Conservation (phyloP, 2,888 invertebrate genomes). For the Quadriops clusia region DNA sequence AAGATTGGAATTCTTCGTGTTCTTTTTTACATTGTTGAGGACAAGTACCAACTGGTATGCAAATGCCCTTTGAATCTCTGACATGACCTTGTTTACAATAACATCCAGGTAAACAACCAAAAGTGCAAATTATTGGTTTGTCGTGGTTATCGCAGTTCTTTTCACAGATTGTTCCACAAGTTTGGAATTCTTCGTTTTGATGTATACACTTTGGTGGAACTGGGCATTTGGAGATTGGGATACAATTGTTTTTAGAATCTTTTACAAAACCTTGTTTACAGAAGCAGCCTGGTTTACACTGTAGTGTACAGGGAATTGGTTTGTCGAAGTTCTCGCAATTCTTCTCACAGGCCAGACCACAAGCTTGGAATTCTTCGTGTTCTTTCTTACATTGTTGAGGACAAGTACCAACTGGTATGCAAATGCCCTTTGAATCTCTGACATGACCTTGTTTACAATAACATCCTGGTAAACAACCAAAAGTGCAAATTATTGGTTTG, state of each 20-base stretch:
- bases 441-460: slow-evolving; percentile 7
- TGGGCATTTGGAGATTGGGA: neutral
- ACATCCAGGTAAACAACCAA: too few species aligned
- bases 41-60: neutral
- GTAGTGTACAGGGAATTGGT: too few species aligned
- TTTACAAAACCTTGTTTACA: slow-evolving; percentile 3
- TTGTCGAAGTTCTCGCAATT: slow-evolving; percentile 7
- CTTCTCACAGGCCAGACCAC: neutral
- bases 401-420: slow-evolving; percentile 1
- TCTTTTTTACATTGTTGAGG: too few species aligned
- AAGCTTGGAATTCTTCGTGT: neutral
- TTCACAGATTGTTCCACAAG: too few species aligned
- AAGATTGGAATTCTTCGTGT: neutral
- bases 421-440: neutral
- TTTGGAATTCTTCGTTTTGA: slow-evolving; percentile 7
- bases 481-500: neutral
- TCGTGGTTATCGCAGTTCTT: too few species aligned
- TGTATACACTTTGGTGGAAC: slow-evolving; percentile 1
- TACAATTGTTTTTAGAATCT: too few species aligned
- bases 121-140: too few species aligned
- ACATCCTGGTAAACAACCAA: slow-evolving; percentile 4
- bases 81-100: too few species aligned
- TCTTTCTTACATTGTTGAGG: neutral
- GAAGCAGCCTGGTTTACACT: neutral
- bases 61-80: too few species aligned